Percentiles rank a stretch among this genome's conserved stretches.
Evolutionary conservation across 2,113 vertebrate genomes (phyloP).

Genomic region (Equus quagga): DNA sequence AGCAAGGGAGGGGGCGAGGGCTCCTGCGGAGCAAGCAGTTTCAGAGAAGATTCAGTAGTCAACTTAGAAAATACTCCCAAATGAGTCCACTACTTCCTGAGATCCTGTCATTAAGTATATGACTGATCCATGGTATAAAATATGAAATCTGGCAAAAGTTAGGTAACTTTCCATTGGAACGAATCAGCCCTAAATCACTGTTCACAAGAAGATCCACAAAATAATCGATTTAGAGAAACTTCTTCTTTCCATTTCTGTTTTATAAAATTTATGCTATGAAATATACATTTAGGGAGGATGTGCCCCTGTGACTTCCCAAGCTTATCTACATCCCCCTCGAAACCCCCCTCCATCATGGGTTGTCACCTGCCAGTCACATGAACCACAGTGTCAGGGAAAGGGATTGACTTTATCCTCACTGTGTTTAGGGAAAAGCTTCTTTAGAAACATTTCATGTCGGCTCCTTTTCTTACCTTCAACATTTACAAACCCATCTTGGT

Average conservation of each 20-base stretch:
- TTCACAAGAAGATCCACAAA: not conserved
- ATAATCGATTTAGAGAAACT: not conserved
- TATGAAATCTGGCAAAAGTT: not conserved
- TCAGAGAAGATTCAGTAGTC: not conserved
- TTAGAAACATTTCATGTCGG: constrained; percentile 93
- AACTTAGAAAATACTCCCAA: not conserved
- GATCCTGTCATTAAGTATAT: not conserved
- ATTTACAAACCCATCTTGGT: constrained; percentile 92
- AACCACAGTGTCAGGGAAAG: constrained; percentile 89
- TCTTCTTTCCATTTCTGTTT: not conserved
- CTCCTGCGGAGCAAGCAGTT: not conserved
- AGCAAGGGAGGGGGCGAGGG: not conserved
- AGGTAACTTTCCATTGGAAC: not conserved
- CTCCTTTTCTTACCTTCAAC: constrained; percentile 91
- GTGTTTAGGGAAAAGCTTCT: constrained; percentile 94
- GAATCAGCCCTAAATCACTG: not conserved
- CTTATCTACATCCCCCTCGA: no score
- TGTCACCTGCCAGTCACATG: not conserved
- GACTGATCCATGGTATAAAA: not conserved
- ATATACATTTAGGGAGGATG: not conserved
- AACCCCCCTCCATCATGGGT: no score
- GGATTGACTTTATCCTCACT: constrained; percentile 90
- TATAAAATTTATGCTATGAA: not conserved
- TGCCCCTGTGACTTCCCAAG: not conserved
- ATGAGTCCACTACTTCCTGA: not conserved